These are phyloP conservation scores for Ceratina australensis DNA, from an alignment of 1,140 invertebrate genomes.

Conservation along the genomic window DNA sequence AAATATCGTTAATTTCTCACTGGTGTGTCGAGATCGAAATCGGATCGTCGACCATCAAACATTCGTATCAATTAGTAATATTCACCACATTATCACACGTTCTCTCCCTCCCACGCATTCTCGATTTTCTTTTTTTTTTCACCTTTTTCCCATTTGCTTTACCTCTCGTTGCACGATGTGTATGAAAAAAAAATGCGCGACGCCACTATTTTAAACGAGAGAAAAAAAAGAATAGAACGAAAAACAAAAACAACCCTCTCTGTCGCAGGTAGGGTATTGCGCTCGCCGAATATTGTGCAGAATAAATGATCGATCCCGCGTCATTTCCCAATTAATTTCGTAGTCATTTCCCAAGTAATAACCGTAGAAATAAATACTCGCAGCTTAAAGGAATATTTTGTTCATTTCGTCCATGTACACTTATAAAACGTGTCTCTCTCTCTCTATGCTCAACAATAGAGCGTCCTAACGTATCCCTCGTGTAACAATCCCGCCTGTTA, in stretches of 20 bases:
- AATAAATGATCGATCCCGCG: conserved; percentile 32
- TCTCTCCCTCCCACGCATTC: conserved; percentile 19
- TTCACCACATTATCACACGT: conserved; percentile 24
- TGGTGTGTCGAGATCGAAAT: conserved; percentile 42
- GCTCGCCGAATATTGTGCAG: conserved; percentile 52
- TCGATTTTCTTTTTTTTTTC: not conserved
- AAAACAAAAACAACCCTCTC: conserved; percentile 47
- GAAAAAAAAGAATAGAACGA: conserved; percentile 21
- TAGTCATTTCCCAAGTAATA: not conserved
- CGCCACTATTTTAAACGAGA: conserved; percentile 40
- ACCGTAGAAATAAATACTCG: too few relatives aligned
- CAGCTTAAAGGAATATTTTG: too few relatives aligned
- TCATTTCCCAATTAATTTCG: too few relatives aligned
- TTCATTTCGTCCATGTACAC: not conserved
- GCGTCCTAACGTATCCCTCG: too few relatives aligned
- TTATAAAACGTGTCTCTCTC: not conserved
- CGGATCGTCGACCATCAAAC: conserved; percentile 32
- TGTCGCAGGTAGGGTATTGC: conserved; percentile 36
- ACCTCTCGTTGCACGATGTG: conserved; percentile 48
- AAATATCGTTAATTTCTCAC: conserved; percentile 58
- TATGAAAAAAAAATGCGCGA: conserved; percentile 51
- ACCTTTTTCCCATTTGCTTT: not conserved
- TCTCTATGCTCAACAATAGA: not conserved
- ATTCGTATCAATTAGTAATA: conserved; percentile 36
- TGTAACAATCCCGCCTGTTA: conserved; percentile 14